Base-by-base conservation (phyloP, 2,113 vertebrate species). In the Saguinus midas region DNA sequence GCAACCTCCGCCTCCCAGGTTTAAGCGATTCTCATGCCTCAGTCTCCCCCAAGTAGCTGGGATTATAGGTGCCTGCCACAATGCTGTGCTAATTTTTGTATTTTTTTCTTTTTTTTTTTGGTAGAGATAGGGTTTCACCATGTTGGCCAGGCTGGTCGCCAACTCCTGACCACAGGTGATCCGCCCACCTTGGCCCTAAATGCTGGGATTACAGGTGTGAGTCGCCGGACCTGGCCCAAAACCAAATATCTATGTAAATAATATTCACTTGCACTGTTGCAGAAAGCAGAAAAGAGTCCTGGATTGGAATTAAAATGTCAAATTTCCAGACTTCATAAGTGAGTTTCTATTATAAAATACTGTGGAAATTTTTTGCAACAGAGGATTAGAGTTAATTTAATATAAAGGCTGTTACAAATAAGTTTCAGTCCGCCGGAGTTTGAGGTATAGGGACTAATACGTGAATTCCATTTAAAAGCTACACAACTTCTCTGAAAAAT, bases 401-500 rank as follows among this genome's bases (percentile, higher is more conserved):
- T 7, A 37, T 50, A 89, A 89, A 94, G 5, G 37, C 37, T 88
- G 11, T 85, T 50, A 79, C 10, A 76, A 75, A 1, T 58, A 84
- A 64, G 13, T 32, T 57, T 79, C n/a, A 95, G 58, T 68, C 37
- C n/a, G 79, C 40, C 76, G 32, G 37, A 21, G 8, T 90, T 86
- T 82, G 12, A 87, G 18, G 14, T 87, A 72, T 78, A 76, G 82
- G 52, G 27, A 29, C 61, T 29, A 29, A 64, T 29, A 64, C 11
- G 10, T 29, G 40, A 81, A 84, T 57, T 96, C 37, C 86, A 83
- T n/a, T 50, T 90, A 61, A 97, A 94, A 66, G 37, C 32, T 87
- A 90, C 1, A 66, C 18, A 75, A 70, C 48, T 93, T 86, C 43
- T 64, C 66, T 70, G n/a, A 91, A 91, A 93, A 91, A 70, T 75